Base-by-base conservation (phyloP, 1,140 invertebrate genomes). In the Diorhabda elongata region DNA sequence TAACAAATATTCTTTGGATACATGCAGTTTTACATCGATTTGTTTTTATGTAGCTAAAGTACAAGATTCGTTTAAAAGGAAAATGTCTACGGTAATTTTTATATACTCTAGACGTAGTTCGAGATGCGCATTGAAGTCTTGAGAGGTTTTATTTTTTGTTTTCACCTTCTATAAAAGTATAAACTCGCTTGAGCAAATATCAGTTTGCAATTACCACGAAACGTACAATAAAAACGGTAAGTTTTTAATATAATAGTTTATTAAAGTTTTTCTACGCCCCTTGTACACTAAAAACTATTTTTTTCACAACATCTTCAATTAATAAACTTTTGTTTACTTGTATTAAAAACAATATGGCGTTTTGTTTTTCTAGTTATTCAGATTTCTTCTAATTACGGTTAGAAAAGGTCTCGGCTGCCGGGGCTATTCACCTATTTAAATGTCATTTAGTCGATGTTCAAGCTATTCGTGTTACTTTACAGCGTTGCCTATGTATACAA, bases 1-100 rank as follows among this genome's bases (percentile, higher is more conserved):
- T 47, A 7, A n/a, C 11, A 44, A 43, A 60, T 44, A 56, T 45
- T n/a, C 6, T 44, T 26, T 26, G 26, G 26, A 26, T 26, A 26
- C 26, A 26, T 56, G 64, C 64, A 65, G 64, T 58, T 44, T 58
- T 43, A 26, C 52, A 47, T 70, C 11, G 61, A 65, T 70, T 70
- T 70, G 65, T 67, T 70, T 70, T 70, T 70, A 61, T 62, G 45
- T 62, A 44, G 26, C 9, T n/a, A 58, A 66, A 62, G 69, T 66
- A 67, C 64, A 67, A 57, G 69, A 60, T n/a, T 60, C 62, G 62
- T 56, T 42, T 59, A 60, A 11, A 26, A 42, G 58, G 57, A 70
- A 70, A 69, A 63, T 56, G n/a, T 43, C 26, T 57, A 47, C 47
- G 52, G 41, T 0, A 41, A 42, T 26, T 41, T 65, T 65, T 65